Percentiles rank a stretch among this genome's conserved stretches.
phyloP scores from a whole-genome alignment of 2,888 invertebrate genomes.

The Erynnis tages region DNA sequence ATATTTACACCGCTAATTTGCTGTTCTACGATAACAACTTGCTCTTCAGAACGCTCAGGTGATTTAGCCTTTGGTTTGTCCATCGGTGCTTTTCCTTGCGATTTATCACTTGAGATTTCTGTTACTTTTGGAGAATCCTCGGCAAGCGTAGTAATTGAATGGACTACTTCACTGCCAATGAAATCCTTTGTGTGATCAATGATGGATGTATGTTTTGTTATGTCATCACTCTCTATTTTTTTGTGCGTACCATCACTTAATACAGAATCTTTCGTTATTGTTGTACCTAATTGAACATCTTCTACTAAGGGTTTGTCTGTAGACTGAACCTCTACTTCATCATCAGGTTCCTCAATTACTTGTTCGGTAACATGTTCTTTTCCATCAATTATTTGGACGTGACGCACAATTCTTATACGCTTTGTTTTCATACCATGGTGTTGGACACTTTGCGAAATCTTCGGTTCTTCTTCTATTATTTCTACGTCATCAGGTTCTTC shows the following conservation, averaged over 20 bases:
- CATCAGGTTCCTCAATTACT: constrained; percentile 88
- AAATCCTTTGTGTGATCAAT: neutral
- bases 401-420: constrained; percentile 83
- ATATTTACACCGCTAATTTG: too few relatives aligned
- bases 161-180: neutral
- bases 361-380: constrained; percentile 90
- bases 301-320: constrained; percentile 1
- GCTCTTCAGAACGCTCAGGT: too few relatives aligned
- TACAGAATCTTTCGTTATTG: neutral
- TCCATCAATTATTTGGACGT: constrained; percentile 88
- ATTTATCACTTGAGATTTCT: neutral
- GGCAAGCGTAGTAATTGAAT: neutral
- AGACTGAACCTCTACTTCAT: constrained; percentile 31
- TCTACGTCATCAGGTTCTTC: constrained; percentile 64
- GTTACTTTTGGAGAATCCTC: too few relatives aligned
- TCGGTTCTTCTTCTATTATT: constrained; percentile 81
- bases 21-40: too few relatives aligned
- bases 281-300: neutral
- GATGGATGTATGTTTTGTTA: neutral
- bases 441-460: constrained; percentile 31
- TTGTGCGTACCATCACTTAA: neutral
- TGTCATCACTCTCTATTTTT: neutral
- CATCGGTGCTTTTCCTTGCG: too few relatives aligned
- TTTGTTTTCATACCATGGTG: constrained; percentile 57
- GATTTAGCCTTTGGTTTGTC: too few relatives aligned